These are phyloP conservation scores for Petrolisthes manimaculis DNA, from an alignment of 2,888 invertebrate genomes.

Conservation along the genomic window DNA sequence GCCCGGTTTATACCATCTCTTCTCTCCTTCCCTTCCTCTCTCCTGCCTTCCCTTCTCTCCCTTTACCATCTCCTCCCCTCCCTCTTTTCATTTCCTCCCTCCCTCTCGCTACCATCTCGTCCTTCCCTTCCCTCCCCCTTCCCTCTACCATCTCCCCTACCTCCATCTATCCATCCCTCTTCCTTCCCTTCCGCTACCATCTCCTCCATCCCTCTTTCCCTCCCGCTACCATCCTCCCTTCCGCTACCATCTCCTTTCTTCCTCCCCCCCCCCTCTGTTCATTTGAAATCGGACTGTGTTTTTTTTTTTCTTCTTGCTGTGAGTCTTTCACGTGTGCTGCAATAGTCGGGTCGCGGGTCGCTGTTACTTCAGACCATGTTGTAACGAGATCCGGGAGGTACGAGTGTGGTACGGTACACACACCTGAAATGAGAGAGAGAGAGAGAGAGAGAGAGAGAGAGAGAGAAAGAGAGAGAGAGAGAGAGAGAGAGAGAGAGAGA, in stretches of 20 bases:
- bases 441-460: background rate
- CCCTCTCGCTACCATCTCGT: background rate
- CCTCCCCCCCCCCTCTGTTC: background rate
- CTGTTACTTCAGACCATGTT: background rate
- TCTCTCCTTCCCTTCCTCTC: no score
- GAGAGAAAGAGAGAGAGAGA: background rate
- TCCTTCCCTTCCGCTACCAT: background rate
- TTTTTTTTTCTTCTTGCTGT: background rate
- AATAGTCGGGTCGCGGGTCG: background rate
- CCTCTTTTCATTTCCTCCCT: background rate
- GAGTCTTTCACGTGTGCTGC: background rate
- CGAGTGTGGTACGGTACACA: background rate
- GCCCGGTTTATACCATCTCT: no score
- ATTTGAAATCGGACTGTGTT: background rate
- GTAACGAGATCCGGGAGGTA: slow-evolving; percentile 2
- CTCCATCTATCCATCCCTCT: background rate
- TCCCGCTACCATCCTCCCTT: background rate
- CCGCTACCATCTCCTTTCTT: background rate
- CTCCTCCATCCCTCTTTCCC: background rate
- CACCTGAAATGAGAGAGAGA: background rate
- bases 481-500: background rate
- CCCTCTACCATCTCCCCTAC: background rate
- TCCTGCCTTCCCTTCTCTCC: no score
- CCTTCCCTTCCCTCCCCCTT: background rate
- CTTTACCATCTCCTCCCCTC: no score